phyloP scores from a whole-genome alignment of 2,888 invertebrate species.

The Slavum lentiscoides region DNA sequence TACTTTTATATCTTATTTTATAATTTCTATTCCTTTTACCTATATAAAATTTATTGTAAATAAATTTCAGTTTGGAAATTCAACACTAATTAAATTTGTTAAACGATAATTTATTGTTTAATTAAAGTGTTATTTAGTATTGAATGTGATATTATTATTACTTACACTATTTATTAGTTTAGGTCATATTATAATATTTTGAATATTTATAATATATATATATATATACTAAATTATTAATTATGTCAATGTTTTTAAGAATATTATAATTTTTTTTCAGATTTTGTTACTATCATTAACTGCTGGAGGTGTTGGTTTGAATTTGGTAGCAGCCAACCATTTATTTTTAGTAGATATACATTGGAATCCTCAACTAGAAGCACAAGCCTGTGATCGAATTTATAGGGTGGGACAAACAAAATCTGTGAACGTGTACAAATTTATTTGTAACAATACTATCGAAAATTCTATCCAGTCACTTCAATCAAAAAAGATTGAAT shows the following conservation, averaged over 20 bases:
- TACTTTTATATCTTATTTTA: no score
- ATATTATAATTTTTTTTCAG: constrained; percentile 44
- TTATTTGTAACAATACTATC: constrained; percentile 26
- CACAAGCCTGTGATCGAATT: constrained; percentile 91
- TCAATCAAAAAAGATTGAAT: constrained; percentile 15
- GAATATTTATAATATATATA: no score
- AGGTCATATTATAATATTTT: background rate
- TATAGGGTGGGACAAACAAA: constrained; percentile 87
- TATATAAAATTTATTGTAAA: no score
- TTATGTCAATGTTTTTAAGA: no score
- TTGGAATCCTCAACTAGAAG: constrained; percentile 95
- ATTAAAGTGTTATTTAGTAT: background rate
- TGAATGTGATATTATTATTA: background rate
- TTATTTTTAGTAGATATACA: constrained; percentile 87
- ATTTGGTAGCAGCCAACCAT: constrained; percentile 89
- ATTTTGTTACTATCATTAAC: constrained; percentile 79
- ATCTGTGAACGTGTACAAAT: constrained; percentile 74
- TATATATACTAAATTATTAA: no score
- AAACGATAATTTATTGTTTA: background rate
- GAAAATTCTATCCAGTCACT: constrained; percentile 32
- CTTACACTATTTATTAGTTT: no score
- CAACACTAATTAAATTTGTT: no score
- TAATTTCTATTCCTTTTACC: no score
- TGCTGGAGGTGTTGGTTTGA: constrained; percentile 95
- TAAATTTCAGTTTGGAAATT: no score